A percentile compares a stretch with the other conserved stretches of the same genome.
phyloP scores from a whole-genome alignment of 2,113 vertebrate species.

The Lanius collurio region DNA sequence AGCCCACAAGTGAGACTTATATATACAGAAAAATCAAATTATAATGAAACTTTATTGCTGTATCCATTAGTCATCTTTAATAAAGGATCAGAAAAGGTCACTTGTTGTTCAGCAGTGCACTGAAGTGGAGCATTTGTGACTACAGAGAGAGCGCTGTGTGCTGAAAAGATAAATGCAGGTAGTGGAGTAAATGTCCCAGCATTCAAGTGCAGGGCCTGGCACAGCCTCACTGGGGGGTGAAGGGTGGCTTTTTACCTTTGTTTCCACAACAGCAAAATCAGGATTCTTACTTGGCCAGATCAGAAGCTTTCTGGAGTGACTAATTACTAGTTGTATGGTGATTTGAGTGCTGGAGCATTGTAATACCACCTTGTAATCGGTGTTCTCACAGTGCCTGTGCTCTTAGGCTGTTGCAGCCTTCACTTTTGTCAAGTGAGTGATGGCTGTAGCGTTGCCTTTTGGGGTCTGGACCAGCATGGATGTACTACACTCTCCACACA shows the following conservation, averaged over 20 bases:
- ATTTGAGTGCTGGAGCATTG: slow-evolving; percentile 61
- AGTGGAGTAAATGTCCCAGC: background rate
- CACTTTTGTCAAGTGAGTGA: slow-evolving; percentile 49
- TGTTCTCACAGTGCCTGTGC: slow-evolving; percentile 41
- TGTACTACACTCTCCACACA: background rate
- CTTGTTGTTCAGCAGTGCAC: slow-evolving; percentile 32
- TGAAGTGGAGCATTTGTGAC: slow-evolving; percentile 48
- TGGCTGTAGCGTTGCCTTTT: background rate
- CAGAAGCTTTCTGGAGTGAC: slow-evolving; percentile 60
- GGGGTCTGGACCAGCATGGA: background rate
- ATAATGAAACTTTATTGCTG: slow-evolving; percentile 54
- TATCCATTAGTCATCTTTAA: slow-evolving; percentile 58
- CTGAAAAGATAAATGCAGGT: slow-evolving; percentile 38
- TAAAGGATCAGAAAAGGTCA: slow-evolving; percentile 60
- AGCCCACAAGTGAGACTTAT: background rate
- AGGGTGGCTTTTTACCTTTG: slow-evolving; percentile 53
- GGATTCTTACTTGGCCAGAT: slow-evolving; percentile 25
- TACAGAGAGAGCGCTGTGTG: background rate
- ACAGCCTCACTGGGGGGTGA: background rate
- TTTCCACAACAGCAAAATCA: slow-evolving; percentile 49
- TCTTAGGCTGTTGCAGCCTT: slow-evolving; percentile 38
- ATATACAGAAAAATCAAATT: slow-evolving; percentile 25
- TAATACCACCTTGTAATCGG: slow-evolving; percentile 52
- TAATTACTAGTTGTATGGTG: slow-evolving; percentile 61
- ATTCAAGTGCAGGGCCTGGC: slow-evolving; percentile 24